Evolutionary conservation across 2,888 invertebrate species (phyloP).

Genomic region (Cryptophagus acutangulus): DNA sequence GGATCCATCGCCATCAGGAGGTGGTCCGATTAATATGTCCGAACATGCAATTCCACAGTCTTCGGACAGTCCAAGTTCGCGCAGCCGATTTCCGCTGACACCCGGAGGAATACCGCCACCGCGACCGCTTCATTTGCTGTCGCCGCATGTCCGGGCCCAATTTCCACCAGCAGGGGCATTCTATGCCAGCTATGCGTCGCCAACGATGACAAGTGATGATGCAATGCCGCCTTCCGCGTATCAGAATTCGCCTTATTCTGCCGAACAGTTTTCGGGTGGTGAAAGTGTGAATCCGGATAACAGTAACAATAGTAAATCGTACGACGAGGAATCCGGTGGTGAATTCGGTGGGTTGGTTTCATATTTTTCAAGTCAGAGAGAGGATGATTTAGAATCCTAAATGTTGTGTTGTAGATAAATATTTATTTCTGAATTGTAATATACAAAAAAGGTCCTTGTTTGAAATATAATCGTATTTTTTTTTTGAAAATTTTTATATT

Average conservation of each 20-base stretch:
- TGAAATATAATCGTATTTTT: no score
- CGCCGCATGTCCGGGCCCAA: no score
- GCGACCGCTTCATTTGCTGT: not conserved
- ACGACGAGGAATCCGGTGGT: constrained; percentile 56
- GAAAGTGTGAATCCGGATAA: constrained; percentile 20
- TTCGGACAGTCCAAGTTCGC: constrained; percentile 15
- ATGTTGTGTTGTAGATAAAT: no score
- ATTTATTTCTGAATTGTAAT: no score
- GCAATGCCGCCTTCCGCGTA: constrained; percentile 41
- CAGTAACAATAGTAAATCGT: constrained; percentile 43
- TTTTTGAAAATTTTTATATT: no score
- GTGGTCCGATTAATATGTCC: constrained; percentile 49
- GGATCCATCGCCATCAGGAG: constrained; percentile 54
- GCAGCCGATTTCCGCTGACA: constrained; percentile 18
- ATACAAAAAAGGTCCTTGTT: no score
- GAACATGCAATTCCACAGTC: constrained; percentile 29
- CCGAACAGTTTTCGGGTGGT: constrained; percentile 7
- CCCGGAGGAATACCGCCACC: no score
- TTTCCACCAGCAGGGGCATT: constrained; percentile 38
- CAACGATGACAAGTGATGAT: constrained; percentile 12
- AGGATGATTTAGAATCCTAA: constrained; percentile 82
- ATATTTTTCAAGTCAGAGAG: constrained; percentile 85
- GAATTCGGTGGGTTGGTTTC: constrained; percentile 88
- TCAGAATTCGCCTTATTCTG: constrained; percentile 37
- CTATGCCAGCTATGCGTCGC: constrained; percentile 13